Base-by-base conservation (phyloP, 2,888 invertebrate genomes). In the Melinaea marsaeus region DNA sequence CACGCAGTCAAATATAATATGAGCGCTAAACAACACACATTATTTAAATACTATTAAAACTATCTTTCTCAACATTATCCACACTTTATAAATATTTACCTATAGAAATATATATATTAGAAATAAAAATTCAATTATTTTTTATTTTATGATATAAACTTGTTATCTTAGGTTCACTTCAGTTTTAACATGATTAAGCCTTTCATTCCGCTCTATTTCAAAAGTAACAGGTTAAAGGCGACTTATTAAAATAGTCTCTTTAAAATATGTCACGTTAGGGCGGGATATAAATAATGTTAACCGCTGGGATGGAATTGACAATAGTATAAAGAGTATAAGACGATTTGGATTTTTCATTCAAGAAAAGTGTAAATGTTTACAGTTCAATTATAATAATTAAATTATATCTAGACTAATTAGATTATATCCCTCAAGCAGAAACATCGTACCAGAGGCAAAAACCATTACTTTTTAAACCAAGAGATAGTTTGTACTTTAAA, bases 241-340 rank as follows among this genome's bases (percentile, higher is more conserved):
- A 85, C 87, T 87, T 89, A 88, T 89, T 88, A 89, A 89, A 88
- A 85, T 77, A 83, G 81, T 79, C 77, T 83, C 85, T 86, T 86
- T 88, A 88, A 89, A 89, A 88, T 88, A 88, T 87, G 88, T 86
- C 86, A 85, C 85, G 83, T 81, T 82, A 79, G 85, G 83, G 77
- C 71, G 75, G 76, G 75, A 78, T 77, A 84, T 89, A 88, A 89
- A 88, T 88, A 86, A 85, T 81, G 83, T 79, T 73, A 76, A 79
- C 74, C 77, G 74, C 70, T 71, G 69, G 75, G 77, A 73, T 72
- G 65, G 73, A 62, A 64, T 56, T 51, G 54, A 55, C 57, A 9
- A 11, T 42, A 51, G 32, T 37, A 42, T 60, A 65, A 13, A 37
- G 60, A 58, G 65, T 65, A 65, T 62, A 67, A 60, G 62, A 47